phyloP scores from a whole-genome alignment of 1,140 invertebrate genomes.

The Chlorops oryzae region DNA sequence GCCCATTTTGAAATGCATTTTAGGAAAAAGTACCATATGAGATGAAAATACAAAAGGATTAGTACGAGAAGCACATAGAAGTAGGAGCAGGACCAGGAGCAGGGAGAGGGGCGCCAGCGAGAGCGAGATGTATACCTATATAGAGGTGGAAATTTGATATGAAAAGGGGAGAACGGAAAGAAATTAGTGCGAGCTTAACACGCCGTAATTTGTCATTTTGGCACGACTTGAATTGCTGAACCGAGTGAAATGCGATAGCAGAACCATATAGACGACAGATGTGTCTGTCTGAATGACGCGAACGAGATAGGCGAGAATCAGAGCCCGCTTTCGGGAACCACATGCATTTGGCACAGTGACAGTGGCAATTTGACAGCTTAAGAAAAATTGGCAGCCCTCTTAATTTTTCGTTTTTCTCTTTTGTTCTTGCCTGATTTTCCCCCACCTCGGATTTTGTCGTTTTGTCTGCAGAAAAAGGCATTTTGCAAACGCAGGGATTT shows the following conservation, averaged over 20 bases:
- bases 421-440: too few relatives aligned
- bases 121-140: background rate
- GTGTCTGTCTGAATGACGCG: too few relatives aligned
- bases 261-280: too few relatives aligned
- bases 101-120: background rate
- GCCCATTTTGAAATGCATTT: background rate
- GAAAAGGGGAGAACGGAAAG: too few relatives aligned
- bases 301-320: too few relatives aligned
- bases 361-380: slow-evolving; percentile 46
- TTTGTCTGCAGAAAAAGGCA: too few relatives aligned
- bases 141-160: too few relatives aligned
- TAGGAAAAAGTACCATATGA: too few relatives aligned
- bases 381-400: slow-evolving; percentile 39
- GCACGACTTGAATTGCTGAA: slow-evolving; percentile 25
- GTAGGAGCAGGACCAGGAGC: background rate
- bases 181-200: slow-evolving; percentile 43
- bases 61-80: slow-evolving; percentile 1
- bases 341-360: slow-evolving; percentile 45
- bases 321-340: too few relatives aligned
- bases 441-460: too few relatives aligned
- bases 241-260: slow-evolving; percentile 13
- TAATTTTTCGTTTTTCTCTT: slow-evolving; percentile 22
- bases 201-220: slow-evolving; percentile 48
- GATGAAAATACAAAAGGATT: background rate
- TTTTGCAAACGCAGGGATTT: too few relatives aligned